phyloP scores from a whole-genome alignment of 2,797 vertebrate species.

The Sebastes iracundus region DNA sequence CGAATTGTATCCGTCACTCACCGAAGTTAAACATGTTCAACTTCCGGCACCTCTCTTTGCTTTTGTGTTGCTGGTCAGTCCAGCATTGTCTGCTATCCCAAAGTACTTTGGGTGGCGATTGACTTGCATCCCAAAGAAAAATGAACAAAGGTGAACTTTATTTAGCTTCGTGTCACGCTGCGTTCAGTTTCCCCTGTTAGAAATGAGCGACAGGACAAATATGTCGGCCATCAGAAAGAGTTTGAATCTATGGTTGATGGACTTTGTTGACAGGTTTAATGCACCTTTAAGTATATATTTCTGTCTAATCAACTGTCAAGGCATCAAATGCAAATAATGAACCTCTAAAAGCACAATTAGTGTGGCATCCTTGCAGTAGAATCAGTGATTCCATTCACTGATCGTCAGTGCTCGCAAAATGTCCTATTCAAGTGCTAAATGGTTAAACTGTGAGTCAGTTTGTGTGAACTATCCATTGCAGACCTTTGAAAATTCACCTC shows the following conservation, averaged over 20 bases:
- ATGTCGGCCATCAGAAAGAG: background rate
- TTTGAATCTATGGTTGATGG: background rate
- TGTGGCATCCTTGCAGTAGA: background rate
- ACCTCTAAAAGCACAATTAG: background rate
- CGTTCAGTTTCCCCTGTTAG: background rate
- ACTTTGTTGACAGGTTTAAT: background rate
- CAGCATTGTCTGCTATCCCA: background rate
- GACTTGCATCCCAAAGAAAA: background rate
- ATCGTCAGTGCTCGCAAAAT: background rate
- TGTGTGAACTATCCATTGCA: background rate
- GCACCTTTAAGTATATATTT: background rate
- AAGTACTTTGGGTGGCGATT: background rate
- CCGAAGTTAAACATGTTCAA: background rate
- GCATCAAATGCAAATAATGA: background rate
- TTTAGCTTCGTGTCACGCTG: background rate
- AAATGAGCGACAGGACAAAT: background rate
- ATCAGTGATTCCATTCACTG: background rate
- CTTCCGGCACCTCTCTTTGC: background rate
- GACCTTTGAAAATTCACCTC: background rate
- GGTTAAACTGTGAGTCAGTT: background rate
- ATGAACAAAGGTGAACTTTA: background rate
- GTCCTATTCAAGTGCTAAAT: background rate
- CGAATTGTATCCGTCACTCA: rapidly evolving
- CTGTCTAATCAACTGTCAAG: background rate
- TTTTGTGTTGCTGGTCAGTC: background rate